These are phyloP conservation scores for Chaetodon trifascialis DNA, from an alignment of 2,113 vertebrate genomes.

Conservation along the genomic window DNA sequence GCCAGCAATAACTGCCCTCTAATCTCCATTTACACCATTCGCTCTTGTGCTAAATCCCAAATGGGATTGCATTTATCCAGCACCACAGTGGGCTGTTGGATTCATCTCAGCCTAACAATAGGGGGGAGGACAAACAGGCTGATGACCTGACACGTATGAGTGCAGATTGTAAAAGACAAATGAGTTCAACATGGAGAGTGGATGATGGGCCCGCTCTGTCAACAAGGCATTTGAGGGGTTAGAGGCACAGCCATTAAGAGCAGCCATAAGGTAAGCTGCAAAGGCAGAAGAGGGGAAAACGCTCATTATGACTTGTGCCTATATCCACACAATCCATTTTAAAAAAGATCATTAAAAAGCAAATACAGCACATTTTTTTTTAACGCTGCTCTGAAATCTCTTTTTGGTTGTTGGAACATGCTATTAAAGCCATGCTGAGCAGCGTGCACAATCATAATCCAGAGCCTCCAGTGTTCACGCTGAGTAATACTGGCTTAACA, in stretches of 20 bases:
- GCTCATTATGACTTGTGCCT: constrained; percentile 8
- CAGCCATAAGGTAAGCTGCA: constrained; percentile 13
- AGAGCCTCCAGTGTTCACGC: constrained; percentile 46
- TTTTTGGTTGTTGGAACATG: constrained; percentile 22
- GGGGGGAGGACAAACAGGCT: constrained; percentile 60
- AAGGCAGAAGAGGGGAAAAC: constrained; percentile 22
- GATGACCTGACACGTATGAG: constrained; percentile 63
- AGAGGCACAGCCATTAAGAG: constrained; percentile 10
- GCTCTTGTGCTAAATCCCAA: constrained; percentile 65
- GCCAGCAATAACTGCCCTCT: constrained; percentile 43
- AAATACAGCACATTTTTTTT: background rate
- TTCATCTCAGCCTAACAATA: constrained; percentile 71
- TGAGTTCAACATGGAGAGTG: constrained; percentile 46
- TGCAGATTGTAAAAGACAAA: constrained; percentile 60
- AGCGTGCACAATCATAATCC: constrained; percentile 16
- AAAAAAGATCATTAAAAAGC: constrained; percentile 20
- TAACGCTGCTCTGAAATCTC: background rate
- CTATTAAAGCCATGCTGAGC: constrained; percentile 41
- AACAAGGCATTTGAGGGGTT: constrained; percentile 41
- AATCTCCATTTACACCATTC: constrained; percentile 55
- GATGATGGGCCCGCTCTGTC: constrained; percentile 48
- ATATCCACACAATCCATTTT: constrained; percentile 7
- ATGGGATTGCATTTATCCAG: constrained; percentile 67
- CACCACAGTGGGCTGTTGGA: constrained; percentile 43
- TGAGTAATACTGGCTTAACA: constrained; percentile 51